Base-by-base conservation (phyloP, 2,888 invertebrate species). In the Caenorhabditis sp. region DNA sequence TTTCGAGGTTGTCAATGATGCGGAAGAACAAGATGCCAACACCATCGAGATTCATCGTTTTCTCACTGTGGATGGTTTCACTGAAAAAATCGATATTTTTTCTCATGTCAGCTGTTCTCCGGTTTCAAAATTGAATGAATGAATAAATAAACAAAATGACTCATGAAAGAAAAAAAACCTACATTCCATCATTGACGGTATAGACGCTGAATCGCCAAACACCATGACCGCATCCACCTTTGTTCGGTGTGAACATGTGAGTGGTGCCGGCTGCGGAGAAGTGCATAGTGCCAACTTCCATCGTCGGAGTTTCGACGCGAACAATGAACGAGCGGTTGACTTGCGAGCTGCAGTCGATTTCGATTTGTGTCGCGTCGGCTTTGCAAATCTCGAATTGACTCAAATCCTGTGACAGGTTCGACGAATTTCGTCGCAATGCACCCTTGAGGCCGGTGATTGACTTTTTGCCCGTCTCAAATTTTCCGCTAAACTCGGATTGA, bases 21-120 rank as follows among this genome's bases (percentile, higher is more conserved):
- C 81, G 75, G 77, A 82, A 84, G 78, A 81, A 83, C 37, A 84
- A 78, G 14, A 78, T 75, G 57, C 84, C 84, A 53, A 84, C 84
- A 37, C 84, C 84, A 62, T 84, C 82, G 27, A 84, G 71, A 59
- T 83, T 77, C 53, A 79, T 59, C 3, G 66, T 65, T 43, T 60
- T 66, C 37, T 61, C 61, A 27, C 67, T 69, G 73, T 69, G 70
- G 36, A 60, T 69, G 43, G 60, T 54, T 27, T 70, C 69, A 26
- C 76, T 78, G 70, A 53, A 78, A 75, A 51, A 24, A 14, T 4
- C 0, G 8, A n/a, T 21, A 21, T 23, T 53, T 53, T 50, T 4
- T n/a, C 17, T 50, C 14, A 43, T 53, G 21, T 53, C 24, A 23
- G 21, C 24, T 53, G 53, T 21, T 53, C n/a, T 53, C 24, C n/a